Evolutionary conservation across 2,888 invertebrate genomes (phyloP).

Genomic region (Vesta saturnalis): DNA sequence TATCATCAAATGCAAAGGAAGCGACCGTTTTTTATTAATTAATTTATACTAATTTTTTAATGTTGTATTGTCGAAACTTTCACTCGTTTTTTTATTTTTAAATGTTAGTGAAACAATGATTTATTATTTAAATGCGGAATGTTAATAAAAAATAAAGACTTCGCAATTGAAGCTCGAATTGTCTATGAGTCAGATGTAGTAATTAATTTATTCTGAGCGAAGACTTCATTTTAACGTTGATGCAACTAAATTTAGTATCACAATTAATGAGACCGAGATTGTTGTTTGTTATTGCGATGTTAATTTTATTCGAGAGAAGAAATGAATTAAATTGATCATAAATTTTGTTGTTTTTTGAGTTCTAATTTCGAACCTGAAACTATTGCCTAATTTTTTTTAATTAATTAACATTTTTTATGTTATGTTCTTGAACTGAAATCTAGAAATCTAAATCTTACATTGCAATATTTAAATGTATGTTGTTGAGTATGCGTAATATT

Average conservation of each 20-base stretch:
- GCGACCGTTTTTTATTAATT: background rate
- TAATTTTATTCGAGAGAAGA: no score
- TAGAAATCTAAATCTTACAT: no score
- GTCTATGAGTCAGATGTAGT: slow-evolving; percentile 11
- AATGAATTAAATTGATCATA: no score
- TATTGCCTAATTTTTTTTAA: no score
- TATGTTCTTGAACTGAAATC: no score
- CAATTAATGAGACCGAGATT: slow-evolving; percentile 4
- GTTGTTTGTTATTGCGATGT: slow-evolving; percentile 7
- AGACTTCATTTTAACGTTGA: slow-evolving; percentile 16
- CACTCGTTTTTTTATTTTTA: background rate
- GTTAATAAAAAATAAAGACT: background rate
- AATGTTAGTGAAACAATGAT: background rate
- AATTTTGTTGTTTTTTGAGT: no score
- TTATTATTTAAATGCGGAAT: background rate
- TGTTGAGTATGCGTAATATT: no score
- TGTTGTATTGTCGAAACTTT: background rate
- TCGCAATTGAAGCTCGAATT: slow-evolving; percentile 6
- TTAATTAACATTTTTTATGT: no score
- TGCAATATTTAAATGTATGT: no score
- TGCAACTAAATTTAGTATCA: slow-evolving; percentile 22
- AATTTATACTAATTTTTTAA: background rate
- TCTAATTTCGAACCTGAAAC: no score
- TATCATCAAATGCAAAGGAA: background rate
- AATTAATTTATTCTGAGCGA: slow-evolving; percentile 16